Percentiles rank a stretch among this genome's conserved stretches.
Conservation (phyloP, 1,140 invertebrate genomes). For the Eriosoma lanigerum region DNA sequence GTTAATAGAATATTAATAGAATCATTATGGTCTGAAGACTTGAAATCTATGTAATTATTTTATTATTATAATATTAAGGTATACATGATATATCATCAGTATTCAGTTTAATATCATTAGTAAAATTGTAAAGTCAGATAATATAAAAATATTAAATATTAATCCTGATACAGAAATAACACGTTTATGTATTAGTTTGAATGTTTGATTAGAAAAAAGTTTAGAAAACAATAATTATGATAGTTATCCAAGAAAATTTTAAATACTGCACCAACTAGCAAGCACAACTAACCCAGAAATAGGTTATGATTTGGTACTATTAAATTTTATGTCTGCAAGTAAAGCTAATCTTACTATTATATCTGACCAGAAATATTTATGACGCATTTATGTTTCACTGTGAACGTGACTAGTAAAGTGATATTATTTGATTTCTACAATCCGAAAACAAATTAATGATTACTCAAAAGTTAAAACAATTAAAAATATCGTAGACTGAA, state of each 20-base stretch:
- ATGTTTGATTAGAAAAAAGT: too few relatives aligned
- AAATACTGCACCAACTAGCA: not conserved
- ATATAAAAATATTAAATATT: too few relatives aligned
- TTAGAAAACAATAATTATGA: constrained; percentile 2
- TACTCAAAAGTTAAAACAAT: not conserved
- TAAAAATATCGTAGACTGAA: not conserved
- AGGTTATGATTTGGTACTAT: constrained; percentile 1
- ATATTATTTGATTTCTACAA: constrained; percentile 19
- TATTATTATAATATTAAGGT: too few relatives aligned
- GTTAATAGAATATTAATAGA: too few relatives aligned
- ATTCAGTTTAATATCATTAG: too few relatives aligned
- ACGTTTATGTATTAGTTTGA: too few relatives aligned
- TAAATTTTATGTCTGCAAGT: not conserved
- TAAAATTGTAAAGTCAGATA: too few relatives aligned
- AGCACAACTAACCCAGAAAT: constrained; percentile 25
- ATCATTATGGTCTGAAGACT: too few relatives aligned
- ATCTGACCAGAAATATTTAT: constrained; percentile 28
- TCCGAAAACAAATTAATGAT: constrained; percentile 14
- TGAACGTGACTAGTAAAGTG: constrained; percentile 22
- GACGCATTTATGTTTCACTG: not conserved
- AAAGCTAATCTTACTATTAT: not conserved
- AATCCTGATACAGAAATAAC: too few relatives aligned
- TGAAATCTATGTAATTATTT: too few relatives aligned
- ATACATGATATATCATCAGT: too few relatives aligned
- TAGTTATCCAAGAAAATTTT: not conserved